Conservation (phyloP, 2,113 vertebrate genomes). For the Trichechus manatus region DNA sequence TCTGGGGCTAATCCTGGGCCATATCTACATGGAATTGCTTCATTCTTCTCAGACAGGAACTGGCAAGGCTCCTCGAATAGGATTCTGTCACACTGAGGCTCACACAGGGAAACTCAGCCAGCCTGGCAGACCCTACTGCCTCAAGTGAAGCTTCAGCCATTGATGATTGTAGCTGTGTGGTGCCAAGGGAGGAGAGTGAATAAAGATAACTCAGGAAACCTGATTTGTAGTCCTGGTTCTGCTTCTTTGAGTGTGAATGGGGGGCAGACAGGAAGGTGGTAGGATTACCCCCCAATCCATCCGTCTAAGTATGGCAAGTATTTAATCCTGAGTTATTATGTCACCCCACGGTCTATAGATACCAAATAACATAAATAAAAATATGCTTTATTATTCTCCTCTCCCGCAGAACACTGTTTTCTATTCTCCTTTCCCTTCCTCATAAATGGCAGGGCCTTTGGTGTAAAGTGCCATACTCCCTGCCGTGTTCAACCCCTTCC, state of each 20-base stretch:
- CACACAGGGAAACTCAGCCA: not conserved
- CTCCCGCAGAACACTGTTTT: not conserved
- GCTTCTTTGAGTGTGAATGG: not conserved
- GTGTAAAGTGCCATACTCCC: not conserved
- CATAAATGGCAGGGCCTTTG: not conserved
- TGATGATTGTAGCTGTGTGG: not conserved
- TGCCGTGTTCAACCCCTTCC: not conserved
- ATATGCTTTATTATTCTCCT: not conserved
- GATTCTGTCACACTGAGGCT: not conserved
- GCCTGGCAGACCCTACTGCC: not conserved
- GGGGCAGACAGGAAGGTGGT: not conserved
- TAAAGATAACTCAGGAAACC: not conserved
- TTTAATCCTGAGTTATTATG: slow-evolving; percentile 21
- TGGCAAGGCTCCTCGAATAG: not conserved
- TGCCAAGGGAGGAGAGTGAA: not conserved
- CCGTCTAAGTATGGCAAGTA: not conserved
- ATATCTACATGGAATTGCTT: not conserved
- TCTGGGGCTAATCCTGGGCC: not conserved
- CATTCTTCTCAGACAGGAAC: not conserved
- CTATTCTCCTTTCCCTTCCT: not conserved
- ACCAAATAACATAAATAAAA: slow-evolving; percentile 5
- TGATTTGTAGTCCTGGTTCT: not conserved
- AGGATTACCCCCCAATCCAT: not conserved
- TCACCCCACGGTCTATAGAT: not conserved
- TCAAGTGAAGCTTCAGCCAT: not conserved